Conservation (phyloP, 2,888 invertebrate species). For the Oscheius sp. region DNA sequence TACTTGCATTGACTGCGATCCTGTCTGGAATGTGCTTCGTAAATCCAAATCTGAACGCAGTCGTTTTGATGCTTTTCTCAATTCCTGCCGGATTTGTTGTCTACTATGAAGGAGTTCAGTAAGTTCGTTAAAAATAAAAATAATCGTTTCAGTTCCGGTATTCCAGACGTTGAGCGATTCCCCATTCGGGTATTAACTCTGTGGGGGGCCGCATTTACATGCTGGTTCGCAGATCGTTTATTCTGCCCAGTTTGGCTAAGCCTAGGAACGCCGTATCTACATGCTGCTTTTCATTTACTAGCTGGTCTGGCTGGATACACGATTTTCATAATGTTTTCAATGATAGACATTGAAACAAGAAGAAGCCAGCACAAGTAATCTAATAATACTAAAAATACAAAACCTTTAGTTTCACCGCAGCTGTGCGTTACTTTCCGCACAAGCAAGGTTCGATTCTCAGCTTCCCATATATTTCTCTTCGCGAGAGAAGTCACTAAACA, state of each 20-base stretch:
- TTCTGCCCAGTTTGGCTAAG: constrained; percentile 67
- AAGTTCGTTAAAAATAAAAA: constrained; percentile 6
- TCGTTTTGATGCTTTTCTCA: constrained; percentile 64
- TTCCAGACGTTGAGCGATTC: constrained; percentile 62
- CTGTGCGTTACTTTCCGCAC: constrained; percentile 55
- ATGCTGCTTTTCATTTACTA: constrained; percentile 67
- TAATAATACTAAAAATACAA: not conserved
- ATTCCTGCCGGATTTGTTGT: constrained; percentile 61
- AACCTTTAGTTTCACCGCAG: constrained; percentile 53
- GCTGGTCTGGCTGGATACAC: constrained; percentile 64
- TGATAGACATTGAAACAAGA: constrained; percentile 64
- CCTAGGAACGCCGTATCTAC: constrained; percentile 66
- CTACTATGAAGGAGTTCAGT: constrained; percentile 64
- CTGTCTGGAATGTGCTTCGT: constrained; percentile 64
- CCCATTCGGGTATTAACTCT: constrained; percentile 60
- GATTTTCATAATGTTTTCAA: constrained; percentile 68
- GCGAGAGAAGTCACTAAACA: constrained; percentile 32
- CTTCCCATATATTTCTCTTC: constrained; percentile 55
- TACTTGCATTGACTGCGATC: constrained; percentile 55
- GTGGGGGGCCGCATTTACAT: constrained; percentile 61
- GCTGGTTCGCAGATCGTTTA: constrained; percentile 66
- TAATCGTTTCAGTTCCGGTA: constrained; percentile 50
- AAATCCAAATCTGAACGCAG: constrained; percentile 65
- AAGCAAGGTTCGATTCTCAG: constrained; percentile 54
- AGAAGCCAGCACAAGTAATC: constrained; percentile 51